Evolutionary conservation across 2,113 vertebrate species (phyloP).

Genomic region (Mobula hypostoma): DNA sequence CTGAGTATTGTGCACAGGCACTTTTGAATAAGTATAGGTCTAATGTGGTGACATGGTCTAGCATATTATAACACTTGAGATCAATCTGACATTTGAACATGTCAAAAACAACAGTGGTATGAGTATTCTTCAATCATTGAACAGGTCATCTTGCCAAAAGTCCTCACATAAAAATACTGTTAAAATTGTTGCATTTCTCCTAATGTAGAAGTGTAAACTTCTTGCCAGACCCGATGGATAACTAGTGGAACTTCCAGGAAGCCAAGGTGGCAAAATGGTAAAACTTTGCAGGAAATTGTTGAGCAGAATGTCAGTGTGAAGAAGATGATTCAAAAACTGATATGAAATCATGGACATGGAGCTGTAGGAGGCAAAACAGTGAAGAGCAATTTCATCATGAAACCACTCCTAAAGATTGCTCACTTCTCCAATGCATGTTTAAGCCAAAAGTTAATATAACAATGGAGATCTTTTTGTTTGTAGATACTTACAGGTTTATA

Average conservation of each 20-base stretch:
- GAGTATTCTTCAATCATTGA: background rate
- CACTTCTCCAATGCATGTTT: conserved; percentile 35
- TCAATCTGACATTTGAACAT: background rate
- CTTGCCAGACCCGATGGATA: background rate
- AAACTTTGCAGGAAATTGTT: background rate
- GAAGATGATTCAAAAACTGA: background rate
- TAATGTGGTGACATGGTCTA: background rate
- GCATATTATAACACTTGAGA: background rate
- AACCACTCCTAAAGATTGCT: background rate
- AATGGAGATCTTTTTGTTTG: background rate
- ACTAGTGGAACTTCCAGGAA: no score
- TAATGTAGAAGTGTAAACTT: background rate
- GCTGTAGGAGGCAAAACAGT: background rate
- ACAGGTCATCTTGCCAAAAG: background rate
- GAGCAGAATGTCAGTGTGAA: background rate
- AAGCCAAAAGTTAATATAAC: background rate
- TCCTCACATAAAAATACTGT: background rate
- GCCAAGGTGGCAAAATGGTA: no score
- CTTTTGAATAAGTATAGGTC: background rate
- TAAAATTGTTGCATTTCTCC: no score
- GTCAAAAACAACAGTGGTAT: background rate
- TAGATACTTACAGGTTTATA: conserved; percentile 83
- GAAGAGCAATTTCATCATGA: no score
- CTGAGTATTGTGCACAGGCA: background rate
- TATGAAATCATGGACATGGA: background rate